Base-by-base conservation (phyloP, 2,888 invertebrate genomes). In the Camptogramma bilineatum region DNA sequence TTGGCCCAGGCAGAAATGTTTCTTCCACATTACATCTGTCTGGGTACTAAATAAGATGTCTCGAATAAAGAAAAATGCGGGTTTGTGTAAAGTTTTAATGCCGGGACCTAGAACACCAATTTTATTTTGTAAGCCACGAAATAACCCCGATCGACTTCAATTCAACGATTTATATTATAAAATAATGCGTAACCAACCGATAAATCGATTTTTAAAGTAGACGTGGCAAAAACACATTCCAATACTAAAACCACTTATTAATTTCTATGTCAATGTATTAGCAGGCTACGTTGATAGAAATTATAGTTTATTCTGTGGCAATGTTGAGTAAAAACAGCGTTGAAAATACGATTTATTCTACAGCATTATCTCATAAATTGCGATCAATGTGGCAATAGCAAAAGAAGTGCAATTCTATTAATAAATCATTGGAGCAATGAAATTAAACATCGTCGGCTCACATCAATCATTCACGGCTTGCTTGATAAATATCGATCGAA, bases 381-480 rank as follows among this genome's bases (percentile, higher is more conserved):
- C 50, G 52, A 47, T 44, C 52, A 46, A 55, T 63, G 57, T 57
- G 51, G 57, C 68, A 66, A 66, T 50, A 8, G 55, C 46, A 21
- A 31, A 59, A 55, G 56, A 57, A 52, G 24, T 54, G 54, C 52
- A 60, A 65, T 42, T 65, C 54, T 56, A 61, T 59, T 61, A 66
- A 66, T 71, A 70, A 71, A 71, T 66, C 70, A 68, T 68, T 39
- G 68, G 51, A 46, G 66, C 62, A 66, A 68, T 66, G 63, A 62
- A 63, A 64, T 68, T 66, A 68, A 34, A 18, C 51, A 53, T 48
- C 50, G 63, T 61, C 54, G 50, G 61, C 46, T 19, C 24, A 46
- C 52, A 62, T 60, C 58, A 58, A 69, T 69, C 64, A 65, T 65
- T 47, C 62, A 54, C 62, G 65, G 63, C 17, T n/a, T n/a, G 65